Evolutionary conservation across 92 coral and sea anemone species (phyloP), one percentile per base, ranked within the genome.

Genomic region (Siderastrea radians): DNA sequence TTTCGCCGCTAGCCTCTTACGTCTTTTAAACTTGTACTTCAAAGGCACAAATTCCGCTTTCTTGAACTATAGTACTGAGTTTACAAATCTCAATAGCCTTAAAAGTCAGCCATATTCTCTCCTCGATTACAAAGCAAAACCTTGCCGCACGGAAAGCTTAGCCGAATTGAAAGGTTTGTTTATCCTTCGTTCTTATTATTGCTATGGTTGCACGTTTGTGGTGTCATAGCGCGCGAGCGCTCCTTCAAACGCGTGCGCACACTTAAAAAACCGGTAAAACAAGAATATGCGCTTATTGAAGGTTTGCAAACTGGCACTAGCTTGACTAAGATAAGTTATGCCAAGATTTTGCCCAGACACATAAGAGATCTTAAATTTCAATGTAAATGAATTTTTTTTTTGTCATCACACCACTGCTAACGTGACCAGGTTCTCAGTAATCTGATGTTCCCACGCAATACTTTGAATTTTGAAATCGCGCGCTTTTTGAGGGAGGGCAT

Each of bases 161-260:
- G 14, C 68, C 58, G 55, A 70, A n/a, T 68, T 26, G 38, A 26
- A 26, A 26, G 55, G 19, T 44, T 55, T 81, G 86, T 81, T 81
- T 82, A 57, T 19, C 48, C 11, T 1, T 44, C 17, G 55, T 82
- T 58, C 58, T 82, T 70, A 44, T 47, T 16, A 59, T 82, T 71
- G 49, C 53, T 69, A 82, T 82, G 77, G 86, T 69, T 55, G 69
- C 77, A 15, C 65, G 60, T 82, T 82, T 82, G 67, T 69, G 44
- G 3, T 50, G 78, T 82, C 86, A 82, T 15, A 82, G 78, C 77
- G 67, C 78, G 76, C 85, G 81, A 67, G 10, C 43, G 45, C 70
- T 58, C 2, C 3, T 5, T 63, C 44, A 65, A 17, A 52, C 50
- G 68, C 68, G 78, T 58, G 77, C 43, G 77, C 78, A 8, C 59